Conservation (phyloP, 92 coral and sea anemone genomes). For the Isaurus tuberculatus region DNA sequence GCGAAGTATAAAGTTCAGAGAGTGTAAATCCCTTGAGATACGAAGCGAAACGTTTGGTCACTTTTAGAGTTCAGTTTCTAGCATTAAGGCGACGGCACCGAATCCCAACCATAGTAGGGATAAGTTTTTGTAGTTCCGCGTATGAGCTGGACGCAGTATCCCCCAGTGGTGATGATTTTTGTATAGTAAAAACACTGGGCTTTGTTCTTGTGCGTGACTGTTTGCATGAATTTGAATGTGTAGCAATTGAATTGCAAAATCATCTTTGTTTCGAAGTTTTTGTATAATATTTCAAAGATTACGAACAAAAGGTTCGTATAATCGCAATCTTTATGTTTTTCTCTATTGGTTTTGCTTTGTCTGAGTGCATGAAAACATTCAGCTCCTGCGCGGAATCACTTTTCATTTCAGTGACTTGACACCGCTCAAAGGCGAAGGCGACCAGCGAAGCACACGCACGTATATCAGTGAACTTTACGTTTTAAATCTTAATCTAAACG, state of each 20-base stretch:
- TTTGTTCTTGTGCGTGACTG: slow-evolving; percentile 9
- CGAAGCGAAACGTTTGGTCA: too few relatives aligned
- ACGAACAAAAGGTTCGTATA: not conserved
- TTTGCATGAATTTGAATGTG: slow-evolving; percentile 9
- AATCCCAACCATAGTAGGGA: too few relatives aligned
- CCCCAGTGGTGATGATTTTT: not conserved
- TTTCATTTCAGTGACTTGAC: too few relatives aligned
- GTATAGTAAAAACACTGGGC: not conserved
- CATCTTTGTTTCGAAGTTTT: not conserved
- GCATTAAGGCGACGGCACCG: too few relatives aligned
- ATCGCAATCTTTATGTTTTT: not conserved
- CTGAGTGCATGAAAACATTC: not conserved
- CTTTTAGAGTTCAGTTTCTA: too few relatives aligned
- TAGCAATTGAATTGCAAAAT: not conserved
- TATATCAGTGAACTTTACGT: not conserved
- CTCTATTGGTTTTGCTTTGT: not conserved
- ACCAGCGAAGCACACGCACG: not conserved
- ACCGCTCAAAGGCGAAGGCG: slow-evolving; percentile 8
- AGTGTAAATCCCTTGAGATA: too few relatives aligned
- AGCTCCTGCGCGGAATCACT: too few relatives aligned
- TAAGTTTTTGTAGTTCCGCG: too few relatives aligned
- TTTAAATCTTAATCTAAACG: slow-evolving; percentile 1
- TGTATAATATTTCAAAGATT: not conserved
- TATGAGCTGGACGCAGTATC: too few relatives aligned
- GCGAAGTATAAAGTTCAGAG: too few relatives aligned